Base-by-base conservation (phyloP, 2,888 invertebrate genomes). In the Diadromus collaris region DNA sequence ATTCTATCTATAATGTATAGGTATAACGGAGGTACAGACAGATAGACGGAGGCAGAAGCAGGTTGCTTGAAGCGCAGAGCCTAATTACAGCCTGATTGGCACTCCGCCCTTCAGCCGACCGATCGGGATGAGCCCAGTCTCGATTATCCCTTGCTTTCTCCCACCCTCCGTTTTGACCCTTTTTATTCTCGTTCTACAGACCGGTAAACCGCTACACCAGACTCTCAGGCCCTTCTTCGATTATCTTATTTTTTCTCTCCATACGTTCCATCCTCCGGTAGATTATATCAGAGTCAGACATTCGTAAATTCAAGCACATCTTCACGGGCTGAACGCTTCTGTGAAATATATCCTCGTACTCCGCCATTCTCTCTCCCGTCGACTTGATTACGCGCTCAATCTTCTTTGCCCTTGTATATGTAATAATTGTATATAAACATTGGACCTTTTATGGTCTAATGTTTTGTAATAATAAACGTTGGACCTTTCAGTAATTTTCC, bases 81-180 rank as follows among this genome's bases (percentile, higher is more conserved):
- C 86, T 89, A 89, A 89, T 89, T 89, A 89, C 85, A 84, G 83
- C 86, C 86, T 83, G 88, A 89, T 89, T 88, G 87, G 84, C 84
- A 82, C 81, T 84, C 84, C 71, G 81, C 82, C 83, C 75, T 80
- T 71, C 77, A 60, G 65, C 79, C 74, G 41, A 46, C 54, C 80
- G 65, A 77, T 65, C 70, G 34, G 77, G 27, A 60, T 38, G 65
- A 72, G 63, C 51, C 9, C 58, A 27, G 29, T 44, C 34, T 61
- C 76, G 69, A 76, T 76, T 76, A 70, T 72, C 54, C 61, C 76
- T 75, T 76, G 72, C 51, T 74, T 54, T 65, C 72, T 67, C 58
- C 29, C 75, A 63, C 54, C 73, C 60, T 41, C 32, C 41, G 63
- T 38, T 32, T 34, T 32, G 19, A 60, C 61, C 44, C 41, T 38